Conservation (phyloP, 2,888 invertebrate genomes). For the Macrostomum cliftonense region DNA sequence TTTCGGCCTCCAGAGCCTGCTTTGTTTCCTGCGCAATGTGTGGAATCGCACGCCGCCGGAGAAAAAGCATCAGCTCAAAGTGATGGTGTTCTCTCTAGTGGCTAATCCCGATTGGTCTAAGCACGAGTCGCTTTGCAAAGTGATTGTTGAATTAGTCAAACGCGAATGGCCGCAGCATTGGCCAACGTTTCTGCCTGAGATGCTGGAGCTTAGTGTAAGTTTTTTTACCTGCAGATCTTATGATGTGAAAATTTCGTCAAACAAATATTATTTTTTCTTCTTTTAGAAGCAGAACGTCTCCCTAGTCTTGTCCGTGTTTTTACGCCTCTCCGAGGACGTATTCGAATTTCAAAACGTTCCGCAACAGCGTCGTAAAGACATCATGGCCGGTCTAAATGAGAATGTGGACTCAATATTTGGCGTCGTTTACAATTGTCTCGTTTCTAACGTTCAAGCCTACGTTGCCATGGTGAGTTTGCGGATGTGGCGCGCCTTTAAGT, state of each 20-base stretch:
- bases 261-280: constrained; percentile 4
- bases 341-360: constrained; percentile 64
- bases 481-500: too few species aligned
- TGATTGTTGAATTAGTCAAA: constrained; percentile 89
- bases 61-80: too few species aligned
- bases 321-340: constrained; percentile 77
- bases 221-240: too few species aligned
- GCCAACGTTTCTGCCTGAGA: constrained; percentile 62
- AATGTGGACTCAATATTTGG: constrained; percentile 58
- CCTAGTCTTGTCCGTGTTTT: constrained; percentile 65
- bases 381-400: constrained; percentile 62
- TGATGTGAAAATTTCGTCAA: too few species aligned
- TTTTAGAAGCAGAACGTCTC: constrained; percentile 54
- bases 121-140: neutral
- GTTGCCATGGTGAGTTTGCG: too few species aligned
- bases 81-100: too few species aligned
- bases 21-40: too few species aligned
- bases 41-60: too few species aligned
- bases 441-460: too few species aligned
- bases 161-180: constrained; percentile 94
- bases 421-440: too few species aligned
- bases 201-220: constrained; percentile 59
- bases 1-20: too few species aligned
- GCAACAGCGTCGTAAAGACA: constrained; percentile 67
- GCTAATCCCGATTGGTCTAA: too few species aligned